These are phyloP conservation scores for Ditylenchus dipsaci DNA, from an alignment of 1,140 invertebrate genomes.

Conservation along the genomic window DNA sequence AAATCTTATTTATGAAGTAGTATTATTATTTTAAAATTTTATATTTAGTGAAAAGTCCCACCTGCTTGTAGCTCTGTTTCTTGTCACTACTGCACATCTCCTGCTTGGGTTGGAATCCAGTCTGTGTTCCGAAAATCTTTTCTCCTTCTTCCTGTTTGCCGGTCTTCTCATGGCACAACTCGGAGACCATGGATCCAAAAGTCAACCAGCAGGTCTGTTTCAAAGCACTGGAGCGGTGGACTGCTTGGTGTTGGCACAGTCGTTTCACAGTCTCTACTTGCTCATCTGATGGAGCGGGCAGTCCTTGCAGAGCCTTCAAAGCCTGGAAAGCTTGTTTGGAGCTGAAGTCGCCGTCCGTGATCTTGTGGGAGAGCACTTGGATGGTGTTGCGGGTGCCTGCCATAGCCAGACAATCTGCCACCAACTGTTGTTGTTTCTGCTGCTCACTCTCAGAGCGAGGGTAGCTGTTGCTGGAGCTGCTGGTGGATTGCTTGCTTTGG, in stretches of 20 bases:
- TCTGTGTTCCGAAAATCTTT: constrained; percentile 1
- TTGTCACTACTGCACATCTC: constrained; percentile 31
- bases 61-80: constrained; percentile 36
- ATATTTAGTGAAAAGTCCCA: too few relatives aligned
- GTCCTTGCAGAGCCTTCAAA: constrained; percentile 18
- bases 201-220: constrained; percentile 36
- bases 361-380: constrained; percentile 29
- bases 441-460: constrained; percentile 22
- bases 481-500: not conserved
- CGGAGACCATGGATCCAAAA: constrained; percentile 32
- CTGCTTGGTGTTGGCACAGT: constrained; percentile 24
- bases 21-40: too few relatives aligned
- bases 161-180: constrained; percentile 33
- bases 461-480: too few relatives aligned
- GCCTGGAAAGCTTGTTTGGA: constrained; percentile 19
- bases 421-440: constrained; percentile 18
- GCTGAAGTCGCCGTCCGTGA: constrained; percentile 17
- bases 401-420: constrained; percentile 35
- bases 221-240: constrained; percentile 12
- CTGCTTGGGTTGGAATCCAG: constrained; percentile 19
- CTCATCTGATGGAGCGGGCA: constrained; percentile 39
- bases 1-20: too few relatives aligned
- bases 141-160: constrained; percentile 12
- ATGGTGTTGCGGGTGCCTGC: constrained; percentile 37
- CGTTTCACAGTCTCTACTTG: not conserved